These are phyloP conservation scores for Copidosoma floridanum DNA, from an alignment of 1,140 invertebrate species.

Conservation along the genomic window DNA sequence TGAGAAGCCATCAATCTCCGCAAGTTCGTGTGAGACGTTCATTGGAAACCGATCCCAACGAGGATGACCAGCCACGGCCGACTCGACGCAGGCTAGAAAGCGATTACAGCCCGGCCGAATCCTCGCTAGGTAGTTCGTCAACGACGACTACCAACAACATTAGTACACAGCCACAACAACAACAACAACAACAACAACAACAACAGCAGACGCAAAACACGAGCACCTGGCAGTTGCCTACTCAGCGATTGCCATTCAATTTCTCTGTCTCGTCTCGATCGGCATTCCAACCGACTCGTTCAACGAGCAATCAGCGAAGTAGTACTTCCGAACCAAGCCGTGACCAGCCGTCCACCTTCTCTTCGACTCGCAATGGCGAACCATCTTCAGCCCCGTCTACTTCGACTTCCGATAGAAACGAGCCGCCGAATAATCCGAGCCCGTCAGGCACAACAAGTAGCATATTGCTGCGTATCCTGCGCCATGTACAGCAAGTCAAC, in stretches of 20 bases:
- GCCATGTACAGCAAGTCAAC: background rate
- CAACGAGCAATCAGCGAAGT: background rate
- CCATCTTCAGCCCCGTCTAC: background rate
- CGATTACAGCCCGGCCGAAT: background rate
- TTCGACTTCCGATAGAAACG: background rate
- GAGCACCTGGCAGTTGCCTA: background rate
- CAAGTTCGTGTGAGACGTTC: background rate
- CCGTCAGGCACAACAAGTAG: background rate
- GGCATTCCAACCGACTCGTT: slow-evolving; percentile 45
- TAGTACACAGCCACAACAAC: slow-evolving; percentile 32
- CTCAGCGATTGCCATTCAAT: slow-evolving; percentile 30
- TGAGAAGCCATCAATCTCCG: too few species aligned
- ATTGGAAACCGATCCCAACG: background rate
- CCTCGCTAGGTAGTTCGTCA: slow-evolving; percentile 29
- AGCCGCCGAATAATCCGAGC: background rate
- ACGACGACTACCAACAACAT: too few species aligned
- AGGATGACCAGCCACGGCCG: background rate
- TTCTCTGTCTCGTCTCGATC: slow-evolving; percentile 49
- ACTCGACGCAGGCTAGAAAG: slow-evolving; percentile 14
- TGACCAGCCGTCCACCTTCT: too few species aligned
- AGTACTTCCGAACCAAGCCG: slow-evolving; percentile 24
- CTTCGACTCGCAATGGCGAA: background rate
- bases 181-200: slow-evolving; percentile 33
- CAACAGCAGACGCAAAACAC: too few species aligned
- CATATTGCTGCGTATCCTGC: background rate